These are phyloP conservation scores for Busseola fusca DNA, from an alignment of 2,888 invertebrate species.

Conservation along the genomic window DNA sequence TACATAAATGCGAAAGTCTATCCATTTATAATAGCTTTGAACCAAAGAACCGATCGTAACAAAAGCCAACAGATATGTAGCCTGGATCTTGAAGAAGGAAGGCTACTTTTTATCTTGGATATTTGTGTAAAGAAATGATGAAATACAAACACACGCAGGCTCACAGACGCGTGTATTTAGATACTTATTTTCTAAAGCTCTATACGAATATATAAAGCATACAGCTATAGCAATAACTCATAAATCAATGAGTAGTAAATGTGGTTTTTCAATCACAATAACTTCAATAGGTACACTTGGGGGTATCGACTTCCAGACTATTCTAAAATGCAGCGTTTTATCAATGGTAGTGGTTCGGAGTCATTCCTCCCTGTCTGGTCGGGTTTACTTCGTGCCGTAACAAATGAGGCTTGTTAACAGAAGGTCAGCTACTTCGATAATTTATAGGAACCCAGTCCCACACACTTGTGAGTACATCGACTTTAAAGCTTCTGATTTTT, in stretches of 20 bases:
- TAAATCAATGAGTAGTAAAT: neutral
- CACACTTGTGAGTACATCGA: constrained; percentile 20
- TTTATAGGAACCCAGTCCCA: constrained; percentile 69
- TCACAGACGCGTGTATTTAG: neutral
- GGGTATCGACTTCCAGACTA: constrained; percentile 23
- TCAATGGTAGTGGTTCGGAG: constrained; percentile 57
- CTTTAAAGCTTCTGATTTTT: constrained; percentile 19
- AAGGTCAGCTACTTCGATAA: constrained; percentile 78
- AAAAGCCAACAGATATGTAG: neutral
- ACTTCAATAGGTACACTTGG: constrained; percentile 25
- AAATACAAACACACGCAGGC: no score
- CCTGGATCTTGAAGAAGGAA: neutral
- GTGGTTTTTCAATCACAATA: constrained; percentile 23
- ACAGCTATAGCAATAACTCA: neutral
- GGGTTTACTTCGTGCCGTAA: constrained; percentile 68
- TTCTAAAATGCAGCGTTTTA: constrained; percentile 51
- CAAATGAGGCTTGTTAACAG: constrained; percentile 81
- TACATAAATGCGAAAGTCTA: no score
- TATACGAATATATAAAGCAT: neutral
- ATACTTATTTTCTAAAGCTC: neutral
- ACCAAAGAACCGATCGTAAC: neutral
- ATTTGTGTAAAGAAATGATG: neutral
- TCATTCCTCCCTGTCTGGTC: constrained; percentile 67
- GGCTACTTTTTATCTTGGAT: no score
- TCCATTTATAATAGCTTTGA: neutral